Evolutionary conservation across 1,140 invertebrate species (phyloP), one percentile per base, ranked within the genome.

Genomic region (Subanguina moxae): DNA sequence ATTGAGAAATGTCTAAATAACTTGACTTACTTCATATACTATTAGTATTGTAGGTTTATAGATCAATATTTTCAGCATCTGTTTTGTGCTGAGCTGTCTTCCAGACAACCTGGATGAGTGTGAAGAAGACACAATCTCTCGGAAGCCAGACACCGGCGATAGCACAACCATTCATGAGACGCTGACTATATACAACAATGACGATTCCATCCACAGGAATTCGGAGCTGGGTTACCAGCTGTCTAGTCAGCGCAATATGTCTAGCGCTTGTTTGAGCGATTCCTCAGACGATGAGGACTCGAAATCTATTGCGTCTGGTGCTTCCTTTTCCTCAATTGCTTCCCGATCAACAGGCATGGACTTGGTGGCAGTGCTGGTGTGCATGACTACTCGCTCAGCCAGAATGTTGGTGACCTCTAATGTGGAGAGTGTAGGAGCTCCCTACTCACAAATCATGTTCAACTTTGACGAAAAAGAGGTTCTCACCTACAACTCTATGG

Each of bases 381-480:
- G 73, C 52, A 75, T 75, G 75, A 27, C 57, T 15, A 75, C 73
- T 17, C n/a, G 73, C 5, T 52, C 71, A 19, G 64, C 59, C 17
- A 23, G 73, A 19, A 75, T 75, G 73, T 28, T 75, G 21, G 65
- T 78, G 42, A 75, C 73, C 0, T 5, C 74, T 1, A 75, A 75
- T 38, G 58, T 75, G 17, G 73, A 75, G 63, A 75, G 69, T 38
- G 73, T 78, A 27, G 73, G 73, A 21, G 70, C 76, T 8, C 73
- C 73, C 13, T 75, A 57, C 64, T 68, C 76, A 19, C 65, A 78
- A 46, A 56, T 75, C 28, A 75, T 75, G 73, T 75, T 75, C 66
- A 59, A 52, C 30, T 77, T 78, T 48, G 46, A 75, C 30, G 71
- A 77, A 27, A 63, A 19, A 23, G 62, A 75, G 28, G 73, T 73